Evolutionary conservation across 2,113 vertebrate genomes (phyloP), one percentile per base, ranked within the genome.

Genomic region (Raphicerus campestris): DNA sequence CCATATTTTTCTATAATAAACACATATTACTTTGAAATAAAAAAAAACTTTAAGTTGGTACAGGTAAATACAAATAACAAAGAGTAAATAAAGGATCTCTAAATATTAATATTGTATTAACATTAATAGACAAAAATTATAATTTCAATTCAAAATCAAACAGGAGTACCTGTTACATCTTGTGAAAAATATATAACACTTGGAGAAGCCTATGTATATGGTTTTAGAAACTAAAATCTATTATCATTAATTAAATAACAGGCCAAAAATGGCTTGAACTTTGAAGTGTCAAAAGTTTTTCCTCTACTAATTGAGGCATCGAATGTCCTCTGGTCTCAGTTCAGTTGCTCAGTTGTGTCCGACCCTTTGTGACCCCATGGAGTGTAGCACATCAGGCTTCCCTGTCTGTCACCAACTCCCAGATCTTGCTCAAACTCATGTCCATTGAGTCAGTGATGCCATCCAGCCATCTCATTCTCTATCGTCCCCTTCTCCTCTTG

Each of bases 121-220:
- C 77, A 77, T 77, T 85, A 87, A 75, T 66, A 92, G 4, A 42
- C 6, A 92, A 81, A 82, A 61, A 84, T n/a, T 70, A 14, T 45
- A 51, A 96, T 86, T 97, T 97, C 81, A 22, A 70, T 39, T 78
- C 24, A 86, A 58, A 88, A 93, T 66, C 7, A 19, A 84, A 49
- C 22, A 94, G 6, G 56, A 47, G 2, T 47, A 9, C 22, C 49
- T 94, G 30, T 88, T 66, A 20, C 3, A 58, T 42, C 42, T 96
- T 94, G 7, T 28, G 51, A 5, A 78, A 42, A 86, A 91, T 70
- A 5, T 89, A 2, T 56, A 39, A 16, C 73, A 90, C 30, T 81
- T 63, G 8, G 35, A 84, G 10, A 89, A 94, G 15, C 5, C 53
- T 77, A 53, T 70, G 47, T 86, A 2, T 73, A 26, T 63, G 22